Conservation (phyloP, 2,797 vertebrate genomes). For the Micropoecilia bifurca region DNA sequence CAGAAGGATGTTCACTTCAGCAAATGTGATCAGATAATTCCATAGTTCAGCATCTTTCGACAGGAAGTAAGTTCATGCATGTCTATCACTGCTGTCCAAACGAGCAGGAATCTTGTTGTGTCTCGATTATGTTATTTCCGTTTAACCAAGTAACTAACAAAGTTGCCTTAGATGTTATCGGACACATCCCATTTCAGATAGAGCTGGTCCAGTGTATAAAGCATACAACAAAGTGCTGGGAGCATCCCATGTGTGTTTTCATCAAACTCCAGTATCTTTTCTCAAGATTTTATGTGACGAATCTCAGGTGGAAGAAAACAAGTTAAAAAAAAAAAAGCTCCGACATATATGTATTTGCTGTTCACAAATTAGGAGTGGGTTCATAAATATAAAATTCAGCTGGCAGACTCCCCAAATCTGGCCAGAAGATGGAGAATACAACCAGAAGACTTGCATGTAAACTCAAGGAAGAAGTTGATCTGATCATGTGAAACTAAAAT, state of each 20-base stretch:
- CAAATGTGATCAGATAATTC: slow-evolving; percentile 69
- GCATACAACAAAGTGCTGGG: not conserved
- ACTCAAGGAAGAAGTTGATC: not conserved
- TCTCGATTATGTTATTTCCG: slow-evolving; percentile 27
- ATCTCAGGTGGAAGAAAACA: not conserved
- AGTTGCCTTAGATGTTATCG: not conserved
- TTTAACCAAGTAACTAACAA: slow-evolving; percentile 23
- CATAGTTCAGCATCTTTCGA: slow-evolving; percentile 58
- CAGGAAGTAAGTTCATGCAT: slow-evolving; percentile 40
- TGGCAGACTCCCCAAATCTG: not conserved
- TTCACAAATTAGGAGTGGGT: not conserved
- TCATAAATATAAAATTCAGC: not conserved
- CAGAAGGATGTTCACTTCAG: slow-evolving; percentile 71
- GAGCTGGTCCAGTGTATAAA: not conserved
- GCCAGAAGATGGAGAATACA: not conserved
- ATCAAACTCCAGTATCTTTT: not conserved
- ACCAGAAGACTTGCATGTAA: not conserved
- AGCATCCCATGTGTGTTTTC: not conserved
- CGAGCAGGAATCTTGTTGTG: slow-evolving; percentile 33
- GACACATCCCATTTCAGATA: not conserved
- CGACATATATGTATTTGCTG: not conserved
- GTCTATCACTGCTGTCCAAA: slow-evolving; percentile 55
- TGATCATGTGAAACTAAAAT: not conserved
- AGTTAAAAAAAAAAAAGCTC: not conserved
- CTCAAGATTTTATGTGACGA: not conserved